Percentiles rank a stretch among this genome's conserved stretches.
phyloP scores from a whole-genome alignment of 2,888 invertebrate species.

The Leucozona laternaria region DNA sequence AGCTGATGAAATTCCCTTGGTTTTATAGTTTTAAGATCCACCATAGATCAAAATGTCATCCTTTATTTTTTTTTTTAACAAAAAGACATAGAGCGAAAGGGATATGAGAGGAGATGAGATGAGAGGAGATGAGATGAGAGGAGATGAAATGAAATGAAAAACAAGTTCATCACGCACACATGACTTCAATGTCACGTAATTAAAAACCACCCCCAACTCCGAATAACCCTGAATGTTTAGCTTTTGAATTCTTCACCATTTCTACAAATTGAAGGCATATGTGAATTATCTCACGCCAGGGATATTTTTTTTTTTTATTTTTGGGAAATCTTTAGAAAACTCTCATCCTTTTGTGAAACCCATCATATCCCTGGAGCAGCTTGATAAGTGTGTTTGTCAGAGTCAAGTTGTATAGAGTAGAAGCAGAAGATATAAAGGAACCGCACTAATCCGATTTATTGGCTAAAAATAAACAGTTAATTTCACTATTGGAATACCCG shows the following conservation, averaged over 20 bases:
- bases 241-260: conserved; percentile 49
- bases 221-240: not conserved
- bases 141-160: not conserved
- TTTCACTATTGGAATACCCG: conserved; percentile 61
- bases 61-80: conserved; percentile 20
- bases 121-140: too few species aligned
- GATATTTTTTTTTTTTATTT: not conserved
- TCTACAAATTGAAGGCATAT: conserved; percentile 50
- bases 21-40: conserved; percentile 22
- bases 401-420: conserved; percentile 7
- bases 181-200: conserved; percentile 73
- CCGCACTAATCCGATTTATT: conserved; percentile 76
- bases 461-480: conserved; percentile 75
- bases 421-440: conserved; percentile 47
- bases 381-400: not conserved
- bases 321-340: conserved; percentile 58
- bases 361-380: not conserved
- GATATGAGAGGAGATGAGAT: too few species aligned
- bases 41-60: conserved; percentile 71
- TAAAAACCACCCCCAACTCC: conserved; percentile 62
- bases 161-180: conserved; percentile 63
- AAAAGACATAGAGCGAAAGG: not conserved
- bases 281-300: conserved; percentile 71
- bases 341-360: conserved; percentile 9
- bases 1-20: conserved; percentile 65